Evolutionary conservation across 2,888 invertebrate genomes (phyloP), one percentile per base, ranked within the genome.

Genomic region (Ochlodes sylvanus): DNA sequence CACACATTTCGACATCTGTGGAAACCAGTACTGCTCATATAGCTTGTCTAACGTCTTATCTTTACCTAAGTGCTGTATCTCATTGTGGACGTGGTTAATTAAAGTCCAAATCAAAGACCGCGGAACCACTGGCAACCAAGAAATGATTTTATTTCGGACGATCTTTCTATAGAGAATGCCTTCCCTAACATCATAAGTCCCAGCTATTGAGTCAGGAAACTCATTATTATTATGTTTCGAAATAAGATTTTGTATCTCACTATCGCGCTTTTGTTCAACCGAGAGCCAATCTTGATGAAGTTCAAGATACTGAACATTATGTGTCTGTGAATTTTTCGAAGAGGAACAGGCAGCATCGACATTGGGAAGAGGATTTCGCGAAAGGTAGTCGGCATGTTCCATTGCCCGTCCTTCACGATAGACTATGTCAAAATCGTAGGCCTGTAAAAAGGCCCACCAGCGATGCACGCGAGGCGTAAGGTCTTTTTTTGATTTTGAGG

Each of bases 181-280:
- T 0, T 76, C n/a, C 2, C 79, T 44, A 1, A 78, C 72, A 14
- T 77, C 78, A 42, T 81, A 79, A 0, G 78, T 79, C 0, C 63
- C 34, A 7, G 55, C 64, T 7, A 71, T 19, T 0, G 32, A n/a
- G 2, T 70, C 68, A 0, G 72, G 72, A 14, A 73, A 50, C 0
- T 61, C 69, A 9, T 63, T 56, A 5, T 68, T 68, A 0, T 32
- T 0, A 5, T 68, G 52, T 15, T 77, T 73, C 0, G 1, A 2
- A 2, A 79, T 71, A 0, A 79, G 15, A 7, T 72, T 64, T 7
- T 68, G 69, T 6, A 77, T 74, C 42, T 76, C 73, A 0, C 2
- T 0, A 38, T 79, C 78, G 71, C 75, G 61, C 21, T 75, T 65
- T 32, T 80, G 80, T 61, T 80, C 80, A 0, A 76, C 78, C 0